Evolutionary conservation across 1,140 invertebrate species (phyloP), one percentile per base, ranked within the genome.

Genomic region (Chironomus striatipennis): DNA sequence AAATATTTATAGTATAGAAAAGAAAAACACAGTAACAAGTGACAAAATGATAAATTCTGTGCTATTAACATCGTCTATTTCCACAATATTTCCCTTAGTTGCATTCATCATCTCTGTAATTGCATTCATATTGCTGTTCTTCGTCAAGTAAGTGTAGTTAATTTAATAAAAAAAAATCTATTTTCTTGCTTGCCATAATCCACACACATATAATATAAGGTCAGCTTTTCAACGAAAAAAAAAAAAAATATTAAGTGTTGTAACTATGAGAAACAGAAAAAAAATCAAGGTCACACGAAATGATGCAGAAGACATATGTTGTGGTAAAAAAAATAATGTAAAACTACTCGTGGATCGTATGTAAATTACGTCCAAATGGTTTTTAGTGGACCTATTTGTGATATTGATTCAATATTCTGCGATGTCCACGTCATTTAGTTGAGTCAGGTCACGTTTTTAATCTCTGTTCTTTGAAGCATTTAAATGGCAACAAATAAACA

Each of bases 61-160:
- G n/a, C 10, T 18, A 17, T 70, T 21, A 10, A 21, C 65, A 70
- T 20, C 65, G n/a, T 70, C 65, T 18, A 70, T 70, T 21, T 70
- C 65, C 6, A 20, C n/a, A 3, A 70, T 70, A 17, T 18, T 70
- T 70, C 65, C 65, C 0, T 17, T 70, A 1, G 18, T 70, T 20
- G 65, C 65, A 70, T 21, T 70, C 65, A 70, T 70, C 17, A 70
- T 57, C 9, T 3, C 8, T 20, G 65, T 70, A 18, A 10, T 18
- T 70, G 65, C 17, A 70, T 18, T 70, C 20, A 18, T 70, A 70
- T 10, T 70, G 18, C 18, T 70, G 7, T 18, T 34, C 5, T 34
- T 70, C 9, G 65, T 70, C n/a, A 70, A 70, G 65, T 70, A 17
- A 70, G 65, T 70, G 7, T 70, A 5, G 20, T 18, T 70, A 70